These are phyloP conservation scores for Automeris io DNA, from an alignment of 2,888 invertebrate species.

Conservation along the genomic window DNA sequence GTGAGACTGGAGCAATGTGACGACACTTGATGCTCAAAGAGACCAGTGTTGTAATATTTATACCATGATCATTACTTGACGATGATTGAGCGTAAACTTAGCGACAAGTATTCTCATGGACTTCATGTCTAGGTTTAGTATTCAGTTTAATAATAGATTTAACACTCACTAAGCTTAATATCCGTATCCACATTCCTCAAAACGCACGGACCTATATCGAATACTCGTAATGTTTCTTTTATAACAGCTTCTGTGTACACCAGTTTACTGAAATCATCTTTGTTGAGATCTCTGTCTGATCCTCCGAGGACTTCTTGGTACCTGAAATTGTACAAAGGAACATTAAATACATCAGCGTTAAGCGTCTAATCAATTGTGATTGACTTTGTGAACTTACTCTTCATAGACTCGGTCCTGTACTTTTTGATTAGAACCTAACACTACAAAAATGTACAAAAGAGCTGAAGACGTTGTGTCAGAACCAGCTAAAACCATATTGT, in stretches of 20 bases:
- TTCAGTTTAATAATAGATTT: background rate
- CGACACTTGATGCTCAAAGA: no score
- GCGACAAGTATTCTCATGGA: background rate
- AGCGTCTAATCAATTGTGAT: no score
- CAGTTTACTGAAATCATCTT: slow-evolving; percentile 30
- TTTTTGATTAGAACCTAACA: background rate
- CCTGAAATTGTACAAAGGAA: slow-evolving; percentile 6
- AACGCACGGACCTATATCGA: slow-evolving; percentile 28
- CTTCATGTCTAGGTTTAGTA: background rate
- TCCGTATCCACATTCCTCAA: slow-evolving; percentile 26
- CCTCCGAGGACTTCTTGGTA: slow-evolving; percentile 18
- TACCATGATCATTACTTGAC: no score
- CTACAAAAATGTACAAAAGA: background rate
- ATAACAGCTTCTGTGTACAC: slow-evolving; percentile 39
- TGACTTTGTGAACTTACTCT: background rate
- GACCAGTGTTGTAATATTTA: no score
- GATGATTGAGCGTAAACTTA: background rate
- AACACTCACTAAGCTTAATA: slow-evolving; percentile 28
- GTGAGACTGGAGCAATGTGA: no score
- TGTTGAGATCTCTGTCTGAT: slow-evolving; percentile 22
- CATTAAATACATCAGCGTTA: no score
- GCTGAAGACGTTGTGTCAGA: slow-evolving; percentile 3
- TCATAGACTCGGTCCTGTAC: background rate
- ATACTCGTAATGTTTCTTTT: slow-evolving; percentile 35
- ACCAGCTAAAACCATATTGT: slow-evolving; percentile 5